phyloP scores from a whole-genome alignment of 2,797 vertebrate genomes.

The Danio aesculapii region DNA sequence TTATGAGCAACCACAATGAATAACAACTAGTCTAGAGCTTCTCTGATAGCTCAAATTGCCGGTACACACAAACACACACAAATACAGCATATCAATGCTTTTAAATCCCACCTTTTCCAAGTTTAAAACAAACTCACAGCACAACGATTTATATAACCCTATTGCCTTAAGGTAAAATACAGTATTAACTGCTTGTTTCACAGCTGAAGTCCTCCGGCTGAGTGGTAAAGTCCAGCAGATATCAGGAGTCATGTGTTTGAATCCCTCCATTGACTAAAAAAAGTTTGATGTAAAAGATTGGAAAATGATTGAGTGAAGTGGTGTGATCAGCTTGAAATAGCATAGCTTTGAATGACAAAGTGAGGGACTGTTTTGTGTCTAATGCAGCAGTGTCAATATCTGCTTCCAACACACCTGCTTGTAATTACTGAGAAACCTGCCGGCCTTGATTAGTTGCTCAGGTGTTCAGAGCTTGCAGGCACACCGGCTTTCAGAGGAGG shows the following conservation, averaged over 20 bases:
- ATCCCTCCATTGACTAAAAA: background rate
- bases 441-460: conserved; percentile 17
- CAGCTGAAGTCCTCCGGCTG: background rate
- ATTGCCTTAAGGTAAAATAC: background rate
- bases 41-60: too few species aligned
- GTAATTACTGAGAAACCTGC: conserved; percentile 1
- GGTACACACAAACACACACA: too few species aligned
- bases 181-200: background rate
- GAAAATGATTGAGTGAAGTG: background rate
- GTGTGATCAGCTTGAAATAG: background rate
- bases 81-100: too few species aligned
- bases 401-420: conserved; percentile 12
- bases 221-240: background rate
- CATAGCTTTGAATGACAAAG: background rate
- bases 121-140: too few species aligned
- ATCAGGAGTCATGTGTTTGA: background rate
- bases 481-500: background rate
- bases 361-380: background rate
- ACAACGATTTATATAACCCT: too few species aligned
- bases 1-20: too few species aligned
- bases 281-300: background rate
- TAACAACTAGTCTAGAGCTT: too few species aligned
- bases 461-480: background rate
- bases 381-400: background rate
- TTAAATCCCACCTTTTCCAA: too few species aligned